Percentiles rank a stretch among this genome's conserved stretches.
Conservation (phyloP, 92 coral and sea anemone species). For the Porites rus region DNA sequence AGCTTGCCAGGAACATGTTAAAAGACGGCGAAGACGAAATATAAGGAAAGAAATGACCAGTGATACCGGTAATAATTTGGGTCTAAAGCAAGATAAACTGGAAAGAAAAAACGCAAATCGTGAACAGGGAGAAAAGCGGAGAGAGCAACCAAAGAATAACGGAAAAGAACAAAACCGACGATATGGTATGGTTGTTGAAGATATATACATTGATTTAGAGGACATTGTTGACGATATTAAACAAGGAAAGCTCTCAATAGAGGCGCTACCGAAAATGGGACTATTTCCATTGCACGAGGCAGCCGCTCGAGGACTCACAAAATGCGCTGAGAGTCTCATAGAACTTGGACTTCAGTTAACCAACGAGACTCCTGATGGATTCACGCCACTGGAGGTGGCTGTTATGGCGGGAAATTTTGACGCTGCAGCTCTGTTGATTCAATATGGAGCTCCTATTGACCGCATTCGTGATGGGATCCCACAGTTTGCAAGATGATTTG, state of each 20-base stretch:
- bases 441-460: conserved; percentile 88
- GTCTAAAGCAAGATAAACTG: conserved; percentile 19
- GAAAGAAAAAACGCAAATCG: conserved; percentile 23
- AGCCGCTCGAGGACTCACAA: conserved; percentile 70
- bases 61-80: background rate
- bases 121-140: conserved; percentile 19
- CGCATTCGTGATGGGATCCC: conserved; percentile 84
- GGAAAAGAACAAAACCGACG: conserved; percentile 27
- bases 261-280: conserved; percentile 61
- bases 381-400: conserved; percentile 85
- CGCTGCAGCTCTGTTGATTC: conserved; percentile 76
- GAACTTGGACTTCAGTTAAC: conserved; percentile 75
- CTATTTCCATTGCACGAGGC: conserved; percentile 82
- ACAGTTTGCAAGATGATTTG: conserved; percentile 5
- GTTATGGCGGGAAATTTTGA: conserved; percentile 87
- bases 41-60: conserved; percentile 3
- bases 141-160: conserved; percentile 15
- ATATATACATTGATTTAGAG: conserved; percentile 34
- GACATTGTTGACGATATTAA: conserved; percentile 52
- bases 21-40: conserved; percentile 31
- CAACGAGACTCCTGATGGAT: conserved; percentile 78
- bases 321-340: conserved; percentile 67
- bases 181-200: conserved; percentile 52
- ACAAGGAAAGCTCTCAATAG: conserved; percentile 55
- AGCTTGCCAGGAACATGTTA: conserved; percentile 17